Conservation (phyloP, 2,888 invertebrate genomes). For the Drosophila quinaria region DNA sequence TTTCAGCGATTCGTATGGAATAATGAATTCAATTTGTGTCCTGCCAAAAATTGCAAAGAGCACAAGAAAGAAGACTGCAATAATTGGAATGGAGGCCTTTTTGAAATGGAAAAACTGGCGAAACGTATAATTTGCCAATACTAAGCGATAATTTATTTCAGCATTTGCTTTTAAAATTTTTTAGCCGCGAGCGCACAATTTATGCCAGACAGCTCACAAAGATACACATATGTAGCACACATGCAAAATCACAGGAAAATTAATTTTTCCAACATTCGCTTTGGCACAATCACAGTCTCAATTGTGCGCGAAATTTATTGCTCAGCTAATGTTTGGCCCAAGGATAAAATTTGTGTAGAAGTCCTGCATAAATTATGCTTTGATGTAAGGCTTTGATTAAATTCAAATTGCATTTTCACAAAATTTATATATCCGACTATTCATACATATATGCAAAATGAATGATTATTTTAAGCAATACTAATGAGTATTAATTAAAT, state of each 20-base stretch:
- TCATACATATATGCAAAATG: slow-evolving; percentile 32
- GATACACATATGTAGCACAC: slow-evolving; percentile 20
- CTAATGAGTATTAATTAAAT: slow-evolving; percentile 59
- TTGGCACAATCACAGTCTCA: slow-evolving; percentile 65
- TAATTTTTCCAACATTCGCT: slow-evolving; percentile 75
- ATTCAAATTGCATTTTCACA: slow-evolving; percentile 53
- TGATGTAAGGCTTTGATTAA: slow-evolving; percentile 57
- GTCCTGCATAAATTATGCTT: slow-evolving; percentile 66
- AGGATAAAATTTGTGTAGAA: slow-evolving; percentile 62
- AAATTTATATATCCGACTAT: slow-evolving; percentile 25
- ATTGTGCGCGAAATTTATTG: slow-evolving; percentile 78
- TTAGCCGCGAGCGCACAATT: slow-evolving; percentile 69
- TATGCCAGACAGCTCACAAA: slow-evolving; percentile 47
- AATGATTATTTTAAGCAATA: slow-evolving; percentile 37
- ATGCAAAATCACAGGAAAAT: slow-evolving; percentile 77
- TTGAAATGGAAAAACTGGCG: slow-evolving; percentile 36
- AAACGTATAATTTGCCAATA: slow-evolving; percentile 75
- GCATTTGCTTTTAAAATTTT: slow-evolving; percentile 70
- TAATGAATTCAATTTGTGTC: slow-evolving; percentile 73
- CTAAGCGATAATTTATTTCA: slow-evolving; percentile 78
- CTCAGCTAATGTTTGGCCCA: slow-evolving; percentile 72
- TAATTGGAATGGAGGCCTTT: not conserved
- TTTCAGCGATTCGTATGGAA: slow-evolving; percentile 39
- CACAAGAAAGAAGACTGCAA: slow-evolving; percentile 8
- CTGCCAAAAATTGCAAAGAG: slow-evolving; percentile 51